These are phyloP conservation scores for Oryzias celebensis DNA, from an alignment of 2,113 vertebrate species.

Conservation along the genomic window DNA sequence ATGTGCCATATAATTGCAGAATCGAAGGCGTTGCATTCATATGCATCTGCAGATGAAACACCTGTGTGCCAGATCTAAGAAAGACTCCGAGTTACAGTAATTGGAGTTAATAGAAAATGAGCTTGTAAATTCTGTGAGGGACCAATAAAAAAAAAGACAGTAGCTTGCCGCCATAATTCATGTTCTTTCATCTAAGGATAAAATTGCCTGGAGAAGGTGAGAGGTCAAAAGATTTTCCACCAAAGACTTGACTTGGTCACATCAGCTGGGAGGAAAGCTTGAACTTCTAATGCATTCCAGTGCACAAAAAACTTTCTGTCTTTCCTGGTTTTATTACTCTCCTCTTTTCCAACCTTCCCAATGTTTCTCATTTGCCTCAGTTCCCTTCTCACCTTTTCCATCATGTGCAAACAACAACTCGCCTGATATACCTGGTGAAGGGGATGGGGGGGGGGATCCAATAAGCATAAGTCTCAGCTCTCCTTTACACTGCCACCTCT, in stretches of 20 bases:
- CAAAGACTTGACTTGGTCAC: slow-evolving; percentile 24
- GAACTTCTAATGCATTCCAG: background rate
- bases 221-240: slow-evolving; percentile 18
- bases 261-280: slow-evolving; percentile 13
- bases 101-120: slow-evolving; percentile 23
- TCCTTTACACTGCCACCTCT: slow-evolving; percentile 39
- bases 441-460: slow-evolving; percentile 33
- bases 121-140: slow-evolving; percentile 27
- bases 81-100: slow-evolving; percentile 52
- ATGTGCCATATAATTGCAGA: slow-evolving; percentile 2
- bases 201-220: slow-evolving; percentile 11
- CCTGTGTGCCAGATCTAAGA: slow-evolving; percentile 49
- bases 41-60: background rate
- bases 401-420: slow-evolving; percentile 32
- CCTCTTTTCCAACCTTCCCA: slow-evolving; percentile 9
- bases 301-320: background rate
- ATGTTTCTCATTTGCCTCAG: slow-evolving; percentile 17
- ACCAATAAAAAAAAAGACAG: slow-evolving; percentile 3
- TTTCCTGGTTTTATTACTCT: background rate
- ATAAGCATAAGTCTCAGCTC: slow-evolving; percentile 51
- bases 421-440: slow-evolving; percentile 7
- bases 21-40: background rate
- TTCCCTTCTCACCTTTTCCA: background rate
- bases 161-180: slow-evolving; percentile 21
- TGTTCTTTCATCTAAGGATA: slow-evolving; percentile 6